These are phyloP conservation scores for Antheraea pernyi DNA, from an alignment of 1,140 invertebrate species.

Conservation along the genomic window DNA sequence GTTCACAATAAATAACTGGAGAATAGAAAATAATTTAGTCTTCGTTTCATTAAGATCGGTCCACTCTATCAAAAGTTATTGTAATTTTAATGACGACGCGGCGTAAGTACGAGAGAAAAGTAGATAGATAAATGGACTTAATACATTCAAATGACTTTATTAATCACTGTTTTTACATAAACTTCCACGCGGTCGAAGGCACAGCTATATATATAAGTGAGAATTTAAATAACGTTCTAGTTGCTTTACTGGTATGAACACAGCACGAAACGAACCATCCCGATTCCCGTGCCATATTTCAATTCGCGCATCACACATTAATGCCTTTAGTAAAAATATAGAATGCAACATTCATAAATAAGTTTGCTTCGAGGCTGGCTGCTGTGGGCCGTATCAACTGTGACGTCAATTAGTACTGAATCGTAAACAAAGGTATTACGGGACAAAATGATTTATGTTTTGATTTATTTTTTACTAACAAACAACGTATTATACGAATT, in stretches of 20 bases:
- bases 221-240: not conserved
- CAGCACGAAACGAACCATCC: slow-evolving; percentile 16
- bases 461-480: not conserved
- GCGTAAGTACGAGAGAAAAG: too few species aligned
- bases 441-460: not conserved
- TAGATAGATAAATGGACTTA: too few species aligned
- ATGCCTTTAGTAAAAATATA: slow-evolving; percentile 66
- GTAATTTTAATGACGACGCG: too few species aligned
- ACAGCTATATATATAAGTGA: too few species aligned
- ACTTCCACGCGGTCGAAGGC: too few species aligned
- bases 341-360: slow-evolving; percentile 57
- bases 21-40: too few species aligned
- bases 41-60: too few species aligned
- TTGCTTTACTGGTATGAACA: slow-evolving; percentile 11
- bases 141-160: too few species aligned
- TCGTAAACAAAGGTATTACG: slow-evolving; percentile 2
- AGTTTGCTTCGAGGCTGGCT: slow-evolving; percentile 34
- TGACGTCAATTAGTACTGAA: slow-evolving; percentile 58
- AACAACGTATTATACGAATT: not conserved
- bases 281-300: slow-evolving; percentile 45
- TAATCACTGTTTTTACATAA: too few species aligned
- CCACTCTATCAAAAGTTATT: too few species aligned
- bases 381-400: slow-evolving; percentile 45
- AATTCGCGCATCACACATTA: slow-evolving; percentile 60
- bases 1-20: too few species aligned